These are phyloP conservation scores for Aphyosemion australe DNA, from an alignment of 2,113 vertebrate genomes.

Conservation along the genomic window DNA sequence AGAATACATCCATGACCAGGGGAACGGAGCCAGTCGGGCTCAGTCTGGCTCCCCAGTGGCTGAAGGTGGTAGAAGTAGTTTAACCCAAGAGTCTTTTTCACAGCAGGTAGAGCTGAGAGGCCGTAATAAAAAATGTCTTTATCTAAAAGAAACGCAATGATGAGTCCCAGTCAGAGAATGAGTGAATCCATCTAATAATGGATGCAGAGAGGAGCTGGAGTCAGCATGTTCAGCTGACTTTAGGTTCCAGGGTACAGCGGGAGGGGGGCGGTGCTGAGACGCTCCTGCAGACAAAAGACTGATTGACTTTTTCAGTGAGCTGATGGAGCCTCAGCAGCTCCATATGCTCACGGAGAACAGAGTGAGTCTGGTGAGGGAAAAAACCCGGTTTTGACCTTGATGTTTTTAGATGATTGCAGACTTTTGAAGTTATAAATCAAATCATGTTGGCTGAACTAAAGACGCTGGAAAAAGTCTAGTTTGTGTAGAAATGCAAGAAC, in stretches of 20 bases:
- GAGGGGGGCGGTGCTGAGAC: conserved; percentile 2
- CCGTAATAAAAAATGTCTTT: not conserved
- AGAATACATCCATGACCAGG: not conserved
- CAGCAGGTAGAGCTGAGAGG: too few species aligned
- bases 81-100: conserved; percentile 6
- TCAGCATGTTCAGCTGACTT: conserved; percentile 60
- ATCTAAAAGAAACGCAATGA: conserved; percentile 24
- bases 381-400: not conserved
- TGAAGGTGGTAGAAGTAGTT: conserved; percentile 16
- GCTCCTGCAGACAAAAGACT: conserved; percentile 34
- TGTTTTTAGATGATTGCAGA: not conserved
- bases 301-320: conserved; percentile 52
- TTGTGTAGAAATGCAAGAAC: too few species aligned
- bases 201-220: conserved; percentile 28
- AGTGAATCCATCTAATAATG: conserved; percentile 22
- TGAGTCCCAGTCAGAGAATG: conserved; percentile 27
- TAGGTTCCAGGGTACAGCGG: conserved; percentile 25
- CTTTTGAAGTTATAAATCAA: not conserved
- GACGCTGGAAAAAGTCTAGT: not conserved
- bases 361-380: not conserved
- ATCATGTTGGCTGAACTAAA: too few species aligned
- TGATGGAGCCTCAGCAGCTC: conserved; percentile 6
- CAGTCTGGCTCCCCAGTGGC: conserved; percentile 19
- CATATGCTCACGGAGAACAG: not conserved
- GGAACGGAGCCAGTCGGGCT: not conserved